phyloP scores from a whole-genome alignment of 2,113 vertebrate genomes.

The Fulmarus glacialis region DNA sequence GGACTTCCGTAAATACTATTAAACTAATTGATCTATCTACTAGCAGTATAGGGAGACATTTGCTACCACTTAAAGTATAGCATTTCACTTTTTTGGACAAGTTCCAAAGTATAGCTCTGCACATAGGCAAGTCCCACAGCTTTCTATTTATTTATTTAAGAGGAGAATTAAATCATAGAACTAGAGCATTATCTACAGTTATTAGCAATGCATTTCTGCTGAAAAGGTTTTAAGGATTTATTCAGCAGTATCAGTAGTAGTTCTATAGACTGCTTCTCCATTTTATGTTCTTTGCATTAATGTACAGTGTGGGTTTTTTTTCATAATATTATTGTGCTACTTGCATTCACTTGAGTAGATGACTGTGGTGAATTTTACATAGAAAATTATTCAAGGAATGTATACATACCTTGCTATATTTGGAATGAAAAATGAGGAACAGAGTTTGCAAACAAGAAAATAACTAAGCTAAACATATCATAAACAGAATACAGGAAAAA shows the following conservation, averaged over 20 bases:
- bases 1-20: neutral
- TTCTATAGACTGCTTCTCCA: neutral
- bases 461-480: neutral
- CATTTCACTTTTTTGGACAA: conserved; percentile 10
- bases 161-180: neutral
- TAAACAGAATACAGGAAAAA: conserved; percentile 3
- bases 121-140: neutral
- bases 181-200: neutral
- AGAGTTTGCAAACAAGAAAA: conserved; percentile 45
- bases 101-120: neutral
- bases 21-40: neutral
- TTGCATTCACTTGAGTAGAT: neutral
- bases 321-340: neutral
- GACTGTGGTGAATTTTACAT: neutral
- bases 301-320: neutral
- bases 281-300: conserved; percentile 8
- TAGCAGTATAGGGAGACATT: neutral
- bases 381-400: neutral
- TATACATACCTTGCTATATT: neutral
- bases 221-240: neutral
- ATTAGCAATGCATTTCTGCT: neutral
- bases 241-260: neutral
- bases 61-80: neutral
- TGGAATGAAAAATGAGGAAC: neutral
- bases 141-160: conserved; percentile 33